These are phyloP conservation scores for Antigone vipio DNA, from an alignment of 2,113 vertebrate genomes.

Conservation along the genomic window DNA sequence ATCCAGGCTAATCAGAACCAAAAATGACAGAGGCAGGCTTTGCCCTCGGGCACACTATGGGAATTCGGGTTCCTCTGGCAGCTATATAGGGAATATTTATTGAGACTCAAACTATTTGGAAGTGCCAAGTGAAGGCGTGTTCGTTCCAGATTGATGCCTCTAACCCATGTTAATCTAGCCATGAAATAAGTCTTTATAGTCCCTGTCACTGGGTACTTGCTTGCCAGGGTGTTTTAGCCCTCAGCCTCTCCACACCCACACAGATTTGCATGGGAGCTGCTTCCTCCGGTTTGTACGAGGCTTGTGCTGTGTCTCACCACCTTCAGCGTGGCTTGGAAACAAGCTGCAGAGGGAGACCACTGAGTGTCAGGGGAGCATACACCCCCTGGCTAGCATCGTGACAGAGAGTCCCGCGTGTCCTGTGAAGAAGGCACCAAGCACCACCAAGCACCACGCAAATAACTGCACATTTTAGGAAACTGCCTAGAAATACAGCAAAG, in stretches of 20 bases:
- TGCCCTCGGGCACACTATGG: conserved; percentile 16
- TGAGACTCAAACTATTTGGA: not conserved
- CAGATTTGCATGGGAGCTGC: not conserved
- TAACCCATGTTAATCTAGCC: not conserved
- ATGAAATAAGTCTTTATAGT: not conserved
- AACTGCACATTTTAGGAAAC: not conserved
- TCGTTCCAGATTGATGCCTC: not conserved
- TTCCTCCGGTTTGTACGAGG: not conserved
- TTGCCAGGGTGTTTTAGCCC: not conserved
- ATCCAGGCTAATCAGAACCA: not conserved
- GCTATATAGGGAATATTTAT: not conserved
- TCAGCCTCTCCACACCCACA: not conserved
- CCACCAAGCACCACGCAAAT: not conserved
- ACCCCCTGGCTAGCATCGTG: not conserved
- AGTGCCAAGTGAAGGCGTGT: not conserved
- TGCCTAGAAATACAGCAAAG: not conserved
- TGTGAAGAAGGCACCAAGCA: not conserved
- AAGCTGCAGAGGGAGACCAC: not conserved
- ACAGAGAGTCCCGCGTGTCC: fast-evolving
- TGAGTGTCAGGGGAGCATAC: not conserved
- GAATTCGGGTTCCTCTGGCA: not conserved
- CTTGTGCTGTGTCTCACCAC: not conserved
- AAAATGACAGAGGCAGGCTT: not conserved
- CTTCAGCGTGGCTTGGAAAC: not conserved
- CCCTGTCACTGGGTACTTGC: not conserved